A percentile compares a stretch with the other conserved stretches of the same genome.
phyloP scores from a whole-genome alignment of 2,888 invertebrate genomes.

The Rhopalosiphum nymphaeae region DNA sequence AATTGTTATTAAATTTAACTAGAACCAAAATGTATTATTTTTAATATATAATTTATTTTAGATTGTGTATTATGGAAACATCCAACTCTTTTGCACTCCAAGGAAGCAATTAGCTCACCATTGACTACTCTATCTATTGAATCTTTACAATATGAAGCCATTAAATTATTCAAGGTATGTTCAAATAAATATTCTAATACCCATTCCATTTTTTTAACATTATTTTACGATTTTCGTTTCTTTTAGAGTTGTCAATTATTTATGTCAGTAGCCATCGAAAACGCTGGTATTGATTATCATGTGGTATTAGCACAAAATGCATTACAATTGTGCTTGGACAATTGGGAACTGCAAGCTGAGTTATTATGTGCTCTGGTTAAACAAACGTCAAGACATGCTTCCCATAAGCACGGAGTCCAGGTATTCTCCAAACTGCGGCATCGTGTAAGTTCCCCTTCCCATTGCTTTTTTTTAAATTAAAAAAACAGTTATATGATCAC shows the following conservation, averaged over 20 bases:
- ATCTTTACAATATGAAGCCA: slow-evolving; percentile 88
- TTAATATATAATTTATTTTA: slow-evolving; percentile 69
- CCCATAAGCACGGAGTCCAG: slow-evolving; percentile 86
- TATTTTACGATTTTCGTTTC: background rate
- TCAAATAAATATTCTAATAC: too few relatives aligned
- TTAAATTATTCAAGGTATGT: slow-evolving; percentile 91
- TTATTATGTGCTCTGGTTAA: slow-evolving; percentile 91
- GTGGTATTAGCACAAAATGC: slow-evolving; percentile 97
- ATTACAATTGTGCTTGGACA: slow-evolving; percentile 90
- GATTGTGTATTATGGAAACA: slow-evolving; percentile 94
- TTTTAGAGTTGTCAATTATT: slow-evolving; percentile 92
- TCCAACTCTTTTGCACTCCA: slow-evolving; percentile 89
- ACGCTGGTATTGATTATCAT: slow-evolving; percentile 96
- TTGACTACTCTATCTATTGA: slow-evolving; percentile 92
- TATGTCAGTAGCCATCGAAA: slow-evolving; percentile 95
- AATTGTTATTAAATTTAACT: slow-evolving; percentile 9
- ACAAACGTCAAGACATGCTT: slow-evolving; percentile 90
- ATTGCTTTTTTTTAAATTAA: slow-evolving; percentile 66
- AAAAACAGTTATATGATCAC: slow-evolving; percentile 65
- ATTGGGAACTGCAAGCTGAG: slow-evolving; percentile 92
- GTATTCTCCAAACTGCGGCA: slow-evolving; percentile 76
- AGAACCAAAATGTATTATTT: background rate
- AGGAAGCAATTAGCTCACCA: slow-evolving; percentile 90
- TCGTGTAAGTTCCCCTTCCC: slow-evolving; percentile 70
- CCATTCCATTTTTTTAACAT: background rate